These are phyloP conservation scores for Musca vetustissima DNA, from an alignment of 1,140 invertebrate genomes.

Conservation along the genomic window DNA sequence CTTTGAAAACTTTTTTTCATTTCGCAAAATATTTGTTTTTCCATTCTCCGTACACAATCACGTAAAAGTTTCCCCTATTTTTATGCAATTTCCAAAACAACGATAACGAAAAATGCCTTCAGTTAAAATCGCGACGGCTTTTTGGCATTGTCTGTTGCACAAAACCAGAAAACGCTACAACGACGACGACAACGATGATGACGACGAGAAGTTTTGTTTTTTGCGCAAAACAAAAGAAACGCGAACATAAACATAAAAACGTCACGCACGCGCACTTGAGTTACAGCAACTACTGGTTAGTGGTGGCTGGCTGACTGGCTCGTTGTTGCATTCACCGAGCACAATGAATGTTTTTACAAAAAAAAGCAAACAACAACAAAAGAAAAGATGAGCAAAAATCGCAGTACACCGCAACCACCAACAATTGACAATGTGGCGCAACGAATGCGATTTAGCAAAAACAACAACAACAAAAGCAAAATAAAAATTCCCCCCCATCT, in stretches of 20 bases:
- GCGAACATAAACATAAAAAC: conserved; percentile 28
- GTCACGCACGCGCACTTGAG: conserved; percentile 50
- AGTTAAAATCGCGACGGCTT: conserved; percentile 1
- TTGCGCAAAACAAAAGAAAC: conserved; percentile 6
- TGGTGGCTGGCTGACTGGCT: no score
- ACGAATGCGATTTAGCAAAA: conserved; percentile 42
- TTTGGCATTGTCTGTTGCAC: conserved; percentile 1
- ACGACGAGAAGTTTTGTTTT: neutral
- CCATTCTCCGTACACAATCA: no score
- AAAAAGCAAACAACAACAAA: neutral
- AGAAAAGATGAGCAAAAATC: no score
- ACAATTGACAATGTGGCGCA: conserved; percentile 10
- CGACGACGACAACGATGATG: conserved; percentile 12
- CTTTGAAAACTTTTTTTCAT: no score
- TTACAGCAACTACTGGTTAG: conserved; percentile 40
- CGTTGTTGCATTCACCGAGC: conserved; percentile 5
- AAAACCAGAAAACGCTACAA: neutral
- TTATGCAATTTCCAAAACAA: neutral
- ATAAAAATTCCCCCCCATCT: neutral
- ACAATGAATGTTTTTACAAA: neutral
- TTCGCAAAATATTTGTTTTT: no score
- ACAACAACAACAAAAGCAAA: conserved; percentile 37
- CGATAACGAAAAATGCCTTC: neutral
- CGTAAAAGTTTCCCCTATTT: no score
- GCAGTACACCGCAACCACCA: no score